Evolutionary conservation across 2,797 vertebrate genomes (phyloP).

Genomic region (Danio tinwini): DNA sequence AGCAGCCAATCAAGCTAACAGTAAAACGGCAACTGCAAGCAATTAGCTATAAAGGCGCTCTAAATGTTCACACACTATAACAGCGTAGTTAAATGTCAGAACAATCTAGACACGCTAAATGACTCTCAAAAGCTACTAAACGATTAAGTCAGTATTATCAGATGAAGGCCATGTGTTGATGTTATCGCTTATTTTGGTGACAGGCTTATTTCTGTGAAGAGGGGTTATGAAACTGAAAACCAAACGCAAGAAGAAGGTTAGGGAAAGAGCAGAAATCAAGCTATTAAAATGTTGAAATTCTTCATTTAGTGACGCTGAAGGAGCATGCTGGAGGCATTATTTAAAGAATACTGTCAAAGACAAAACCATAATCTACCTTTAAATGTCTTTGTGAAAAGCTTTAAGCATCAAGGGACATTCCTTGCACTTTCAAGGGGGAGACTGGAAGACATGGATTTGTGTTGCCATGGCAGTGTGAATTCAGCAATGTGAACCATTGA

Average conservation of each 20-base stretch:
- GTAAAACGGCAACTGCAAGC: conserved; percentile 46
- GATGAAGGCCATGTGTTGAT: conserved; percentile 35
- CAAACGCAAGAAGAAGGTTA: neutral
- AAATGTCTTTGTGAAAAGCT: neutral
- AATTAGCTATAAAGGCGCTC: conserved; percentile 47
- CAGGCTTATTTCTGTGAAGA: conserved; percentile 10
- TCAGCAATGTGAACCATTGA: conserved; percentile 7
- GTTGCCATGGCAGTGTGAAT: conserved; percentile 57
- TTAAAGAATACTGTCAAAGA: neutral
- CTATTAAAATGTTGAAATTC: neutral
- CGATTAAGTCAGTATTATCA: conserved; percentile 36
- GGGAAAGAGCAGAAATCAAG: conserved; percentile 8
- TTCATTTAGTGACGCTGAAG: neutral
- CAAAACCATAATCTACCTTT: neutral
- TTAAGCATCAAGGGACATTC: conserved; percentile 4
- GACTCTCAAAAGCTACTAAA: conserved; percentile 42
- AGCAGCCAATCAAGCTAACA: conserved; percentile 45
- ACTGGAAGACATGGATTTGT: conserved; percentile 35
- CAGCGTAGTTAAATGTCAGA: conserved; percentile 50
- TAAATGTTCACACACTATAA: conserved; percentile 45
- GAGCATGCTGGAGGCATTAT: neutral
- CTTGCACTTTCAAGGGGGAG: conserved; percentile 36
- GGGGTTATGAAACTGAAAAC: neutral
- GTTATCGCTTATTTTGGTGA: conserved; percentile 17
- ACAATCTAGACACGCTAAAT: conserved; percentile 42